Evolutionary conservation across 2,797 vertebrate genomes (phyloP).

Genomic region (Nyctalus aviator): DNA sequence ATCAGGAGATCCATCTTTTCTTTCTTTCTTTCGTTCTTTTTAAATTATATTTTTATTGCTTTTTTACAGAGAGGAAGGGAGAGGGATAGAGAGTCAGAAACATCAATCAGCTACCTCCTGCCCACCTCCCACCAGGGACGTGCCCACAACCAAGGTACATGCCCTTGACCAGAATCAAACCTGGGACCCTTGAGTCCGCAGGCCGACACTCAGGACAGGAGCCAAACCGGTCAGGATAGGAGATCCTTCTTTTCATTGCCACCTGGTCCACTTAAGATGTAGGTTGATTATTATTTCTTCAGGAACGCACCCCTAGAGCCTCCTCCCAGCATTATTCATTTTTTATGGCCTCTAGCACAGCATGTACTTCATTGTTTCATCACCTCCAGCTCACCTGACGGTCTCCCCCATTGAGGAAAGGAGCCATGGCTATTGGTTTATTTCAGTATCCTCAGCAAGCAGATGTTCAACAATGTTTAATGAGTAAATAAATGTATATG

Average conservation of each 20-base stretch:
- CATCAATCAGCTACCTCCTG: no score
- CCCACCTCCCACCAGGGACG: no score
- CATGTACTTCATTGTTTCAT: not conserved
- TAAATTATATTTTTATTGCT: no score
- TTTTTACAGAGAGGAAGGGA: no score
- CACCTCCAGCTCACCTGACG: not conserved
- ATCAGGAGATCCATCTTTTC: not conserved
- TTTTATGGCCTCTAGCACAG: not conserved
- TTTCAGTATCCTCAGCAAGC: not conserved
- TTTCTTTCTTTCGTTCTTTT: no score
- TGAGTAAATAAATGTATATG: not conserved
- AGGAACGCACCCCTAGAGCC: not conserved
- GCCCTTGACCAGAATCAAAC: no score
- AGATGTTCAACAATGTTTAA: not conserved
- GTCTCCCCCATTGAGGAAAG: not conserved
- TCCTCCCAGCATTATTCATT: not conserved
- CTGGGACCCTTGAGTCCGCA: no score
- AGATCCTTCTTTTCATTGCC: not conserved
- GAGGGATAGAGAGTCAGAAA: no score
- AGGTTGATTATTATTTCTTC: not conserved
- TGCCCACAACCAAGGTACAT: no score
- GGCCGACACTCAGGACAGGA: no score
- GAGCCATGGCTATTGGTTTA: not conserved
- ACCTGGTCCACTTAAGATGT: not conserved
- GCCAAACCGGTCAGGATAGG: no score